A percentile compares a stretch with the other conserved stretches of the same genome.
phyloP scores from a whole-genome alignment of 2,113 vertebrate species.

The Herpailurus yagouaroundi region DNA sequence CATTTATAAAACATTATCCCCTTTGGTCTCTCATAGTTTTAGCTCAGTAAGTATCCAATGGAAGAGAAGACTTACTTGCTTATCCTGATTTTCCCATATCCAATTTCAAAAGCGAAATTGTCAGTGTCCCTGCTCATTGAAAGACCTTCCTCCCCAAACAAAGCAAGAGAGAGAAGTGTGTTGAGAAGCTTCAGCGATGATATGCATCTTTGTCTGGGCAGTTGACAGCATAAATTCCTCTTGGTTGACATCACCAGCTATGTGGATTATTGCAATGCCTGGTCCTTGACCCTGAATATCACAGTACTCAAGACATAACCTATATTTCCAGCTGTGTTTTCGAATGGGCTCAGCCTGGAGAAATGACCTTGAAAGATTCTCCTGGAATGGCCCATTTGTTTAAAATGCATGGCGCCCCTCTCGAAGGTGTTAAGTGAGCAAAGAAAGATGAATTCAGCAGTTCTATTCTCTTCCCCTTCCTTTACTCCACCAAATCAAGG shows the following conservation, averaged over 20 bases:
- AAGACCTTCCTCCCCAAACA: neutral
- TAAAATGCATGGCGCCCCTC: neutral
- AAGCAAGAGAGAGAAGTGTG: neutral
- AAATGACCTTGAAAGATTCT: conserved; percentile 43
- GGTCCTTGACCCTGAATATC: neutral
- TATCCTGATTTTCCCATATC: conserved; percentile 30
- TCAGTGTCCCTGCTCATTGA: neutral
- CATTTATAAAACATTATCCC: conserved; percentile 50
- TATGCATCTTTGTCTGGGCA: neutral
- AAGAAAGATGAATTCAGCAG: neutral
- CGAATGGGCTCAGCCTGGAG: neutral
- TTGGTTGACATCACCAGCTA: neutral
- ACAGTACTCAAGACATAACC: neutral
- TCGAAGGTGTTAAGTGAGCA: neutral
- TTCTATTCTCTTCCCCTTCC: neutral
- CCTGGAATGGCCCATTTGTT: neutral
- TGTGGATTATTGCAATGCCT: neutral
- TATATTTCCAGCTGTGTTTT: neutral
- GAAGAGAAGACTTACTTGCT: conserved; percentile 5
- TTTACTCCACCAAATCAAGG: neutral
- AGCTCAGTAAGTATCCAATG: conserved; percentile 1
- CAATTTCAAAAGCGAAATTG: conserved; percentile 47
- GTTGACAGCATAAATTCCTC: conserved; percentile 15
- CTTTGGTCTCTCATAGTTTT: conserved; percentile 57
- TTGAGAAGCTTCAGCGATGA: neutral